Evolutionary conservation across 2,888 invertebrate genomes (phyloP).

Genomic region (Proisotoma minuta): DNA sequence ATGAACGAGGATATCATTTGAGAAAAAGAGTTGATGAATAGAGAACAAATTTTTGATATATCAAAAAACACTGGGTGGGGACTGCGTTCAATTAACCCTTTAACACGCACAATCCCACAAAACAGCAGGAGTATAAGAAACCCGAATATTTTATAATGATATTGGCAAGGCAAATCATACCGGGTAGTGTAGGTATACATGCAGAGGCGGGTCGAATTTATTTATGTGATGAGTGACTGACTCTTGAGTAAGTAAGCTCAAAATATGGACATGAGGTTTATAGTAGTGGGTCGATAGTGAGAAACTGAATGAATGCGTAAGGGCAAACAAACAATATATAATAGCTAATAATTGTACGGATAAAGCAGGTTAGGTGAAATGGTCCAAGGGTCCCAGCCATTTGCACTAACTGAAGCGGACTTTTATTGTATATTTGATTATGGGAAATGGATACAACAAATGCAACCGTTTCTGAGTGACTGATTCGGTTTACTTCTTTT

Average conservation of each 20-base stretch:
- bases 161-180: too few species aligned
- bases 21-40: slow-evolving; percentile 1
- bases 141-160: too few species aligned
- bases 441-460: background rate
- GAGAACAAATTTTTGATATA: background rate
- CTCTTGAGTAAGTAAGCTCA: too few species aligned
- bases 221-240: too few species aligned
- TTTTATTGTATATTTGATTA: background rate
- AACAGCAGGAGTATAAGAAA: background rate
- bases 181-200: too few species aligned
- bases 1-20: too few species aligned
- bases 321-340: slow-evolving; percentile 4
- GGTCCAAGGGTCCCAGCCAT: background rate
- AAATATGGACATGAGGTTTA: background rate
- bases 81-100: slow-evolving; percentile 1
- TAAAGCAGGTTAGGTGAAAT: background rate
- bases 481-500: background rate
- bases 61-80: slow-evolving; percentile 4
- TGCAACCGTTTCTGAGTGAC: background rate
- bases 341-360: slow-evolving; percentile 4
- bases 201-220: too few species aligned
- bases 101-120: background rate
- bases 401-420: background rate
- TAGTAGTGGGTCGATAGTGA: background rate
- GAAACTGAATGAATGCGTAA: too few species aligned